Percentiles rank a stretch among this genome's conserved stretches.
Evolutionary conservation across 2,888 invertebrate species (phyloP).

Genomic region (Alsophila aescularia): DNA sequence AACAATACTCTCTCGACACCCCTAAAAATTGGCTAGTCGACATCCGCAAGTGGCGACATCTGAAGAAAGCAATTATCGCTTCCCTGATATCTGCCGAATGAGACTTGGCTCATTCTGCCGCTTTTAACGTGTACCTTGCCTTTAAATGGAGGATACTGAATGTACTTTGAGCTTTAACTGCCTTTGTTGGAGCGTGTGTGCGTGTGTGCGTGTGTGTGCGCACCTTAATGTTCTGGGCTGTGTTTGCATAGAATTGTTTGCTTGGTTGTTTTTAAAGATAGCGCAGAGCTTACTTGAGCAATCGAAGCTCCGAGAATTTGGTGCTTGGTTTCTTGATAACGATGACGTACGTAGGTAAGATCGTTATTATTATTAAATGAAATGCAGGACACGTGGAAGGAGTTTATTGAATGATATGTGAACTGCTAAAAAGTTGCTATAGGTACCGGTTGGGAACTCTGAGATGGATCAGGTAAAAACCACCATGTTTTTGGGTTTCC

Average conservation of each 20-base stretch:
- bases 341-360: too few species aligned
- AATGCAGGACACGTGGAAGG: too few species aligned
- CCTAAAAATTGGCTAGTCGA: conserved; percentile 43
- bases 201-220: conserved; percentile 3
- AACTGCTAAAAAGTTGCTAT: too few species aligned
- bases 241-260: conserved; percentile 1
- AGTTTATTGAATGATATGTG: too few species aligned
- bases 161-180: conserved; percentile 3
- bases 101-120: conserved; percentile 31
- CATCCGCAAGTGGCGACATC: conserved; percentile 43
- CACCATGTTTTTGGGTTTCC: too few species aligned
- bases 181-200: conserved; percentile 7
- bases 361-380: too few species aligned
- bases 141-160: conserved; percentile 3
- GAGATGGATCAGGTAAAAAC: too few species aligned
- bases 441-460: too few species aligned
- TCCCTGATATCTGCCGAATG: conserved; percentile 38
- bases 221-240: conserved; percentile 1
- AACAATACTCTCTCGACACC: conserved; percentile 48
- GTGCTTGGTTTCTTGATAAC: background rate
- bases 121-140: conserved; percentile 18
- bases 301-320: background rate
- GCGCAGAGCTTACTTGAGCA: conserved; percentile 1
- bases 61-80: conserved; percentile 66
- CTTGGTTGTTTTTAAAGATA: conserved; percentile 4